Evolutionary conservation across 2,797 vertebrate genomes (phyloP).

Genomic region (Neoniphon sammara): DNA sequence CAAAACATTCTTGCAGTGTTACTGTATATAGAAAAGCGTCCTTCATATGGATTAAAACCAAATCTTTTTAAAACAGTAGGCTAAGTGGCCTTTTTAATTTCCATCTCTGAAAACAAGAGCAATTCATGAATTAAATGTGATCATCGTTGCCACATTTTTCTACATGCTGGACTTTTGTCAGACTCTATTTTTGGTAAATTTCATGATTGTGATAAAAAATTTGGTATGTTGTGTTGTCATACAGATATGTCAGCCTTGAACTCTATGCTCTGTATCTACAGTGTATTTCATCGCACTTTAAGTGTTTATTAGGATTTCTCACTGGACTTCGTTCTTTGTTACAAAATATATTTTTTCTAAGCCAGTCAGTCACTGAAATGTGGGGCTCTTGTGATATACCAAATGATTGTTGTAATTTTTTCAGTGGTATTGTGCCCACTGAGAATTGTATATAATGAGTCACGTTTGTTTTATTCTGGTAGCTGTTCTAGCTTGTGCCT

Average conservation of each 20-base stretch:
- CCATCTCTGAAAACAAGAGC: neutral
- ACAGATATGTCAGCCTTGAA: neutral
- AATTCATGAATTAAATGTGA: neutral
- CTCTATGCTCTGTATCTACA: neutral
- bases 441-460: neutral
- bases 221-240: neutral
- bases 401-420: neutral
- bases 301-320: neutral
- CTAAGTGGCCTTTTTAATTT: neutral
- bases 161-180: neutral
- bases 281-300: too few relatives aligned
- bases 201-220: neutral
- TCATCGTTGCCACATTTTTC: neutral
- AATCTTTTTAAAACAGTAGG: neutral
- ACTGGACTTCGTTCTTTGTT: conserved; percentile 17
- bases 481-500: neutral
- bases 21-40: too few relatives aligned
- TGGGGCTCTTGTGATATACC: conserved; percentile 7
- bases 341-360: neutral
- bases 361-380: neutral
- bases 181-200: neutral
- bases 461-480: neutral
- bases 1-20: neutral
- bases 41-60: neutral
- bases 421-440: too few relatives aligned